phyloP scores from a whole-genome alignment of 2,797 vertebrate species.

The Sus cebifrons region DNA sequence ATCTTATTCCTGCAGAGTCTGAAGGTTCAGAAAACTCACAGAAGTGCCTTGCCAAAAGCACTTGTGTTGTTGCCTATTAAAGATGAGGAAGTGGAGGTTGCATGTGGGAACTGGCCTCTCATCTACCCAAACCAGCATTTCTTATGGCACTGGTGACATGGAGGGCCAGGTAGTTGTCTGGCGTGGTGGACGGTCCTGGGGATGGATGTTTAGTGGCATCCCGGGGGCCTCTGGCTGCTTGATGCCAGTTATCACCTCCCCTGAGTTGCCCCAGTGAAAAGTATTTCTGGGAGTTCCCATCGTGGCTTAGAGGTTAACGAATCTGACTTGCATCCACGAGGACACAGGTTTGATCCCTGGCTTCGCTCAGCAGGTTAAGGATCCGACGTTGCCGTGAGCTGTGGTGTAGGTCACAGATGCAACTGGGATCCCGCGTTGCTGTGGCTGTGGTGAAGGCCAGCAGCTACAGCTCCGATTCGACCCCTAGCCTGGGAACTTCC shows the following conservation, averaged over 20 bases:
- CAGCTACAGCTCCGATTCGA: too few species aligned
- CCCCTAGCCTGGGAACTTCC: too few species aligned
- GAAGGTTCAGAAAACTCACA: conserved; percentile 55
- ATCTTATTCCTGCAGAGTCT: conserved; percentile 19
- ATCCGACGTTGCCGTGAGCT: too few species aligned
- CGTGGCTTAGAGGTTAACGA: too few species aligned
- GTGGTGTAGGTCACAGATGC: too few species aligned
- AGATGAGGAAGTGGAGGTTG: neutral
- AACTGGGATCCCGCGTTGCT: too few species aligned
- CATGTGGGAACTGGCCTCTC: neutral
- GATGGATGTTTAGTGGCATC: neutral
- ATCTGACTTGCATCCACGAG: too few species aligned
- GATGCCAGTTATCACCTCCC: conserved; percentile 9
- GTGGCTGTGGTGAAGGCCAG: too few species aligned
- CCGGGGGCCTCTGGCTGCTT: conserved; percentile 14
- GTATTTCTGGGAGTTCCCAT: neutral
- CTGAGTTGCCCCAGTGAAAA: neutral
- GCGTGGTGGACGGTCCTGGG: neutral
- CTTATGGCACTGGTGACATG: neutral
- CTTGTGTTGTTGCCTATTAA: neutral
- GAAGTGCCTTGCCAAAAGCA: conserved; percentile 32
- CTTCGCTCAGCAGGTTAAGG: too few species aligned
- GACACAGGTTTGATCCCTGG: too few species aligned
- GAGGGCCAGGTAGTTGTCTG: neutral
- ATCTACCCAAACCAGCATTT: neutral